Evolutionary conservation across 2,113 vertebrate species (phyloP), one percentile per base, ranked within the genome.

Genomic region (Sylvia atricapilla): DNA sequence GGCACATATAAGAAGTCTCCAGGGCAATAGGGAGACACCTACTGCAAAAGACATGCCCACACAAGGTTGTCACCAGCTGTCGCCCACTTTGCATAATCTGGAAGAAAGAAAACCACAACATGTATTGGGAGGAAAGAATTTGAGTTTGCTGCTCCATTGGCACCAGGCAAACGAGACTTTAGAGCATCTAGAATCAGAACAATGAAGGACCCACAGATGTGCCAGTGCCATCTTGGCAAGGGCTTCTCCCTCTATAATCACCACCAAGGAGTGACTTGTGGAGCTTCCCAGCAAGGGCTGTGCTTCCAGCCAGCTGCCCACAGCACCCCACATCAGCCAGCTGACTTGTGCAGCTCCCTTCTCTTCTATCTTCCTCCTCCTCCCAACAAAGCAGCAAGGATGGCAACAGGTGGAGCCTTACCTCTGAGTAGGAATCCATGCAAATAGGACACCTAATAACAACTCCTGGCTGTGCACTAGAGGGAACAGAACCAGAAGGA

Each of bases 1-100:
- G 83, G 44, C 83, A 86, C 1, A 5, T 3, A 5, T 1, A 1
- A 28, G 9, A 3, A 50, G 3, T 24, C 16, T 11, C 31, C 12
- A 76, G 37, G 16, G 35, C 62, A 30, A 5, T 1, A 76, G 31
- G 33, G 25, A 76, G 72, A 31, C 72, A 86, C 1, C 0, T 3
- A 2, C 25, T 76, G 35, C 83, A 67, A 35, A 58, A 86, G 13
- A 86, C 4, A 2, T 86, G 62, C 44, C 62, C 30, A 1, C 62
- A 85, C 3, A 18, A 0, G 3, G 60, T 75, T 75, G 49, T 2
- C 70, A 58, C 3, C 16, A 50, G 18, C 25, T 11, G 35, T 35
- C 13, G 3, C 35, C 13, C 15, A 10, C 5, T 23, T 49, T 19
- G 20, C 15, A 67, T 3, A 31, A 35, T 43, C 60, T 76, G 72